Evolutionary conservation across 1,140 invertebrate genomes (phyloP), one percentile per base, ranked within the genome.

Genomic region (Lasioglossum baleicum): DNA sequence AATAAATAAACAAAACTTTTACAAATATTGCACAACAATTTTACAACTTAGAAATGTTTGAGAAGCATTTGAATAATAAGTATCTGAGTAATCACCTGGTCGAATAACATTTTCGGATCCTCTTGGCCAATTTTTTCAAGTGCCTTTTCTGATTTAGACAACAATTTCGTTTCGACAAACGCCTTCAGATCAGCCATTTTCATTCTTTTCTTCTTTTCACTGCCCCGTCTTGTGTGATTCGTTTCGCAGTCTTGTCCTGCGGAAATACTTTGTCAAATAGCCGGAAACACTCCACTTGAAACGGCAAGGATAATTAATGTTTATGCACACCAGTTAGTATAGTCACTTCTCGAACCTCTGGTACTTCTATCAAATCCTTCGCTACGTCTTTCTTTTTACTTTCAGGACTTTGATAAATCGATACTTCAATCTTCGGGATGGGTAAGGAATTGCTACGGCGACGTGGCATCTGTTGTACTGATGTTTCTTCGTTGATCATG

Each of bases 391-490:
- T 95, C 73, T 93, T 94, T 80, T 95, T 96, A 26, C 94, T 94
- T 63, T 96, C 96, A 1, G 95, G 95, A 83, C 95, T 96, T 86
- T 97, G 96, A 89, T 97, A 97, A 69, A 97, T 93, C 0, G 97
- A 97, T 6, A 98, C 95, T 91, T 98, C 96, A 64, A 98, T 97
- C 94, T 98, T 98, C 13, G 97, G 97, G 90, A 98, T 98, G 0
- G 98, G 98, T 65, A 99, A 92, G 0, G 98, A 99, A 89, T 97
- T 98, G 85, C 98, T 98, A 70, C 98, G 93, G 87, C 96, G 95
- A 73, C 97, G 93, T 4, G 96, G 96, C 82, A 96, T 96, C 81
- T 95, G 94, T 85, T 96, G 95, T 76, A 95, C 95, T 1, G 95
- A 95, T 48, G 95, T 95, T 86, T 97, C 96, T 90, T 98, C 97